Base-by-base conservation (phyloP, 1,140 invertebrate species). In the Pentalonia nigronervosa region DNA sequence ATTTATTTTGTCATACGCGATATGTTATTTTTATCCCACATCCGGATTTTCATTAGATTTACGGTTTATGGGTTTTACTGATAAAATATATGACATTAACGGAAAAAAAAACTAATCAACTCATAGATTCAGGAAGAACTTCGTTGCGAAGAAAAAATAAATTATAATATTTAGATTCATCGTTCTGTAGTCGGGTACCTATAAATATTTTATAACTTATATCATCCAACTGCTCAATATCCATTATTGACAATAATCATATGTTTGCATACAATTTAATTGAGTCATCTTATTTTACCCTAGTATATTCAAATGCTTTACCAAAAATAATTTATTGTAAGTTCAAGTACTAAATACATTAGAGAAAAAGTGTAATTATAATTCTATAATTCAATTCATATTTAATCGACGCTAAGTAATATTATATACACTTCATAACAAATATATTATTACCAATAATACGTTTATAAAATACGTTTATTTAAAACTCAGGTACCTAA, bases 11-110 rank as follows among this genome's bases (percentile, higher is more conserved):
- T 81, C n/a, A 6, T 41, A 7, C 90, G 6, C 25, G 45, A 76
- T 91, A 91, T 23, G 30, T 67, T 83, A 81, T 81, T 91, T 91
- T 83, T 91, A 91, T 81, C 36, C 67, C 45, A 48, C 67, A 47
- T 50, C 67, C 45, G 67, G 90, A 47, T 91, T 60, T 60, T 67
- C 23, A 90, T 45, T 60, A 90, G 89, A 90, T 91, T 91, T 91
- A 76, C n/a, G 90, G 56, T 81, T 91, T 91, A 47, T 76, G 56
- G 41, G 56, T 34, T 67, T 50, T 50, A 50, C 47, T 50, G 30
- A 88, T 88, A 88, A 88, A 88, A 88, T 87, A 50, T 53, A 88
- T 53, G 3, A 8, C 87, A 14, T 86, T 86, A 47, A 47, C 34
- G 23, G 2, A 86, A 86, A 86, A 86, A 14, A 47, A 86, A 86